Conservation (phyloP, 1,140 invertebrate genomes). For the Trichomalopsis sarcophagae region DNA sequence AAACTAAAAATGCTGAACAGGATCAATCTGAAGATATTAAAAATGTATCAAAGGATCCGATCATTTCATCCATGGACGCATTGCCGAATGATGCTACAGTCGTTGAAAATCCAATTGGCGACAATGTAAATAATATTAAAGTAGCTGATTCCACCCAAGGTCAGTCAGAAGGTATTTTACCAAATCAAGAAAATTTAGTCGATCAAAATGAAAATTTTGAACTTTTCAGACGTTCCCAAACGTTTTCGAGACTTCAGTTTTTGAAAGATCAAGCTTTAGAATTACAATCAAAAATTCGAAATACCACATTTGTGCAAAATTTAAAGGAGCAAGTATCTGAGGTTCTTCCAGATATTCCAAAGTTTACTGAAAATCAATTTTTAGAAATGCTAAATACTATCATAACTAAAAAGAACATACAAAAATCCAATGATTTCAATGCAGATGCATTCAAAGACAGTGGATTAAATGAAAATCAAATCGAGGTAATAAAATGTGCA, state of each 20-base stretch:
- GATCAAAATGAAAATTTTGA: constrained; percentile 13
- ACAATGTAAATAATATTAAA: constrained; percentile 51
- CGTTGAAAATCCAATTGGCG: not conserved
- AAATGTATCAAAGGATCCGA: not conserved
- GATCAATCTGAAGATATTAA: not conserved
- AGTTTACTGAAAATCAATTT: constrained; percentile 65
- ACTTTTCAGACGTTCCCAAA: not conserved
- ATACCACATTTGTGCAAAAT: constrained; percentile 60
- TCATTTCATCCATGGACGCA: not conserved
- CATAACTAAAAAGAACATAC: constrained; percentile 49
- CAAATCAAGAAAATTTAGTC: constrained; percentile 42
- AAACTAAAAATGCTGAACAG: not conserved
- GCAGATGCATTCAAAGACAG: constrained; percentile 10
- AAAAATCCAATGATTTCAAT: constrained; percentile 48
- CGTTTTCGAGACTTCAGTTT: constrained; percentile 46
- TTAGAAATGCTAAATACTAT: constrained; percentile 61
- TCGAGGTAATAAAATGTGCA: constrained; percentile 64
- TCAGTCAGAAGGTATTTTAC: constrained; percentile 50
- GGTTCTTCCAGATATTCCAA: constrained; percentile 66
- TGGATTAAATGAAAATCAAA: constrained; percentile 60
- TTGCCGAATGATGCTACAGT: not conserved
- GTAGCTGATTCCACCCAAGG: constrained; percentile 1
- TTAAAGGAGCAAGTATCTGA: constrained; percentile 60
- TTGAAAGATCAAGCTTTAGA: constrained; percentile 61
- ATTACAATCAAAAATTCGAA: constrained; percentile 64